phyloP scores from a whole-genome alignment of 2,888 invertebrate species.

The Nudaria mundana region DNA sequence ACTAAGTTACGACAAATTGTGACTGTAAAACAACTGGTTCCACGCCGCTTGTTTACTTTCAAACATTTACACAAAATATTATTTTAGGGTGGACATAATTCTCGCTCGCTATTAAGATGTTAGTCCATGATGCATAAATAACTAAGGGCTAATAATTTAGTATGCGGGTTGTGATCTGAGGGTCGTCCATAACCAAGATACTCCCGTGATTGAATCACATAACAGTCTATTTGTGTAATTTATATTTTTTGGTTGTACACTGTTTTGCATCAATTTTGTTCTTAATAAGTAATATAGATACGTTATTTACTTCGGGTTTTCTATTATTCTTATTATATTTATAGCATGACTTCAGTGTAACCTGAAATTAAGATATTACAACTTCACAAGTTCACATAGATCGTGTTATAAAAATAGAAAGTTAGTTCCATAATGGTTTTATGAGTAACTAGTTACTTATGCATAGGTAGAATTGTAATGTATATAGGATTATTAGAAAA shows the following conservation, averaged over 20 bases:
- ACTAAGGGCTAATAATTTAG: constrained; percentile 76
- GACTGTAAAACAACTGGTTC: constrained; percentile 55
- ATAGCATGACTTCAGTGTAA: too few relatives aligned
- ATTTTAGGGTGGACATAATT: constrained; percentile 79
- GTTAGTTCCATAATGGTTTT: too few relatives aligned
- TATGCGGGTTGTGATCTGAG: constrained; percentile 71
- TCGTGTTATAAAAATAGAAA: too few relatives aligned
- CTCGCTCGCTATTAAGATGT: constrained; percentile 75
- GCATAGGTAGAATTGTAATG: too few relatives aligned
- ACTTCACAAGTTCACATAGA: too few relatives aligned
- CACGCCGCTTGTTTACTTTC: constrained; percentile 71
- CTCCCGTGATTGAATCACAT: constrained; percentile 68
- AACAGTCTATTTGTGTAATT: constrained; percentile 61
- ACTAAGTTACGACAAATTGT: constrained; percentile 61
- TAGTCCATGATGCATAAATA: constrained; percentile 77
- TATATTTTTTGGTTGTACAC: constrained; percentile 38
- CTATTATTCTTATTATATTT: too few relatives aligned
- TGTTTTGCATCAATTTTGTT: too few relatives aligned
- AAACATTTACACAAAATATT: constrained; percentile 79
- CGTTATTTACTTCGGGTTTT: too few relatives aligned
- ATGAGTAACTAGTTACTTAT: too few relatives aligned
- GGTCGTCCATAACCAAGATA: constrained; percentile 58
- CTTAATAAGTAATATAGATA: too few relatives aligned
- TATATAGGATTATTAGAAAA: too few relatives aligned
- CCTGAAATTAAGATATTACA: too few relatives aligned